Evolutionary conservation across 2,797 vertebrate genomes (phyloP), one percentile per base, ranked within the genome.

Genomic region (Manis pentadactyla): DNA sequence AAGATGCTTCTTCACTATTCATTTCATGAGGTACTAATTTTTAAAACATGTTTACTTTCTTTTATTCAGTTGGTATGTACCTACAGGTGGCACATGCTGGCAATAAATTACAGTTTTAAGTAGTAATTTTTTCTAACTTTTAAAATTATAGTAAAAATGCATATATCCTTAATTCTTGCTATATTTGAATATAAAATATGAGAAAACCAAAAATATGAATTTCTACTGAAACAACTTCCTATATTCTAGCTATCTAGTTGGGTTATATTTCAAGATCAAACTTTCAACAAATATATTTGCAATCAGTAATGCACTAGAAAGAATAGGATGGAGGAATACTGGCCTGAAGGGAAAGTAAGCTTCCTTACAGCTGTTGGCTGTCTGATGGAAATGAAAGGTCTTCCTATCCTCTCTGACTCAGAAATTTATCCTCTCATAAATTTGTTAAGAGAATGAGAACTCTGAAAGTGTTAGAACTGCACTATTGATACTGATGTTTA

Each of bases 1-100:
- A 98, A 97, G 91, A 96, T 95, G 97, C 93, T 84, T 46, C 64
- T 93, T 92, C 64, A 94, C 46, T 95, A 29, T 61, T 92, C 68
- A 96, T 96, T 95, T 97, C 79, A 94, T 74, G 5, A 55, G 2
- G 18, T 61, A 81, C 51, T 93, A 85, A 79, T 90, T 93, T 73
- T 78, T 92, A 88, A 87, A 81, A 93, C 96, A 86, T 46, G 39
- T 74, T 95, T 75, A 82, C 23, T 90, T 97, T 96, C 68, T 93
- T 84, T 79, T 63, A 69, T 69, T 89, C n/a, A 85, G n/a, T 78
- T 63, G 21, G 49, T 74, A 93, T 23, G 37, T 94, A 90, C 17
- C 18, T 71, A 90, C 27, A 84, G 31, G 49, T 92, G 31, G 14
- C 11, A 82, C 23, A 94, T 34, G 82, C 94, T 89, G 92, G 34